These are phyloP conservation scores for Ammospiza caudacuta DNA, from an alignment of 2,113 vertebrate species.

Conservation along the genomic window DNA sequence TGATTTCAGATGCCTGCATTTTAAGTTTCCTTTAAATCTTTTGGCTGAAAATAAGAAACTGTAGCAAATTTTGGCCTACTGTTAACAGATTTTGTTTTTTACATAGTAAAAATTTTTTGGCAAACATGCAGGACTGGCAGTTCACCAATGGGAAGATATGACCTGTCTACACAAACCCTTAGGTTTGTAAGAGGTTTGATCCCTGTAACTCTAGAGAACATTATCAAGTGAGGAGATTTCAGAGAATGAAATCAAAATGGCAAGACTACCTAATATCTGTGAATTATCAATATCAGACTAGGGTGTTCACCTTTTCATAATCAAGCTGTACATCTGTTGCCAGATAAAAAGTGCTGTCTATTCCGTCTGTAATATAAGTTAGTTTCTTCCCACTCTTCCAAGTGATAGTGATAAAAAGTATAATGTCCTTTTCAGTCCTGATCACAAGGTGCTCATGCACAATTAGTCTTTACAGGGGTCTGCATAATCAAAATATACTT, in stretches of 20 bases:
- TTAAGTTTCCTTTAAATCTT: not conserved
- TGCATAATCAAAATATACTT: constrained; percentile 42
- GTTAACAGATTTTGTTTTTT: rapidly evolving
- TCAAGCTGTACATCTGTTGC: not conserved
- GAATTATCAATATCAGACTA: not conserved
- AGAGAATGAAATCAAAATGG: not conserved
- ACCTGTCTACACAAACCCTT: not conserved
- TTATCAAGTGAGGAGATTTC: not conserved
- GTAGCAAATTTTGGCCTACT: not conserved
- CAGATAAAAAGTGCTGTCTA: not conserved
- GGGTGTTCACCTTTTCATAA: not conserved
- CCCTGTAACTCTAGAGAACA: not conserved
- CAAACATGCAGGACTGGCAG: not conserved
- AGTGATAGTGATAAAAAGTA: not conserved
- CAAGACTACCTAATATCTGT: not conserved
- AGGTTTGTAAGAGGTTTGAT: not conserved
- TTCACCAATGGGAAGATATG: rapidly evolving
- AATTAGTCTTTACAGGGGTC: constrained; percentile 13
- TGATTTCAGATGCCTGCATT: not conserved
- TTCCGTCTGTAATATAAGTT: not conserved
- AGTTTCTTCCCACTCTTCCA: not conserved
- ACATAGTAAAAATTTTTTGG: not conserved
- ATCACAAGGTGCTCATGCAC: not conserved
- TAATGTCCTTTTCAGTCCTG: not conserved
- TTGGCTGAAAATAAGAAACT: not conserved